Evolutionary conservation across 2,113 vertebrate species (phyloP).

Genomic region (Alethe castanea): DNA sequence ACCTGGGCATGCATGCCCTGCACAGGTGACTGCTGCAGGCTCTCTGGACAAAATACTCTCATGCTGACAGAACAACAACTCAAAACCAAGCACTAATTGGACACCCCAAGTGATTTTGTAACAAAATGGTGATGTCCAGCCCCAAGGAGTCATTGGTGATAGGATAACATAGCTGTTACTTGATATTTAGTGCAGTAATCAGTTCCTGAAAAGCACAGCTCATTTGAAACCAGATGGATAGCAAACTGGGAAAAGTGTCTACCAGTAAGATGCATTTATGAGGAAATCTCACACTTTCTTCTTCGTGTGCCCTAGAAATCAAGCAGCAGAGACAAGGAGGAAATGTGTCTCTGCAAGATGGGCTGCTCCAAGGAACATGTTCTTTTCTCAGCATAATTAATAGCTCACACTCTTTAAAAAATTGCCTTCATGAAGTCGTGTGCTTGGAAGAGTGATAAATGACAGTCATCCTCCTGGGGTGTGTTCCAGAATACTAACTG

Average conservation of each 20-base stretch:
- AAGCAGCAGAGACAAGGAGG: neutral
- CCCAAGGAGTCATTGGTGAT: neutral
- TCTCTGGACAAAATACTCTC: rapidly evolving
- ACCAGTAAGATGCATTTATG: neutral
- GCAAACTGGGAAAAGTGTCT: neutral
- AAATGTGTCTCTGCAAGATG: neutral
- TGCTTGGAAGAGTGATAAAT: constrained; percentile 21
- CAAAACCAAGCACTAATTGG: neutral
- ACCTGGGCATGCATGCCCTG: neutral
- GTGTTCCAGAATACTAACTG: constrained; percentile 31
- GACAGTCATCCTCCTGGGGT: neutral
- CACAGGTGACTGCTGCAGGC: neutral
- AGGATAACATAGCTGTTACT: neutral
- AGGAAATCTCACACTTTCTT: neutral
- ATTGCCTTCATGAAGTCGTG: neutral
- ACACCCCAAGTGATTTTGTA: rapidly evolving
- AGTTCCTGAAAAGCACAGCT: neutral
- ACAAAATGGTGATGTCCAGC: neutral
- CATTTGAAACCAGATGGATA: neutral
- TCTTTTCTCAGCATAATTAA: constrained; percentile 4
- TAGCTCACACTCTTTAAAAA: neutral
- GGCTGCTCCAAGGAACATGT: neutral
- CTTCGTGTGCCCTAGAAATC: neutral
- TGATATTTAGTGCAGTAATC: neutral
- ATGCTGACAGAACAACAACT: neutral